These are phyloP conservation scores for Deilephila elpenor DNA, from an alignment of 2,888 invertebrate genomes.

Conservation along the genomic window DNA sequence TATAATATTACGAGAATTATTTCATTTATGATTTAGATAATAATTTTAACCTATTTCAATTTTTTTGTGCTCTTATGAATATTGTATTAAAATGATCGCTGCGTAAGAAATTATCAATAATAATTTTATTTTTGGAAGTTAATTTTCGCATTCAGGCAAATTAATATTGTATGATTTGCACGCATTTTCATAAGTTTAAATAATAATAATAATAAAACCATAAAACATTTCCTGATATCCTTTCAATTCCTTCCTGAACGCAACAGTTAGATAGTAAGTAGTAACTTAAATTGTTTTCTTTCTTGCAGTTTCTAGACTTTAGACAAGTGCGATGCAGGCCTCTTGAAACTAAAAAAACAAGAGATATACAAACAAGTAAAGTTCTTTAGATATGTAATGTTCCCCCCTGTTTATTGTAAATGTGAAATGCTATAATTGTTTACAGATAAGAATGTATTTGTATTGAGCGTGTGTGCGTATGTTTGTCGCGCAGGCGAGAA, in stretches of 20 bases:
- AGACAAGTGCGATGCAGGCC: neutral
- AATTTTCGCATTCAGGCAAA: neutral
- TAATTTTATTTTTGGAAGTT: neutral
- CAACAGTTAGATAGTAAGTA: slow-evolving; percentile 13
- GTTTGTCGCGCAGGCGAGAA: slow-evolving; percentile 67
- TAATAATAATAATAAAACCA: slow-evolving; percentile 18
- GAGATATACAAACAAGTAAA: too few relatives aligned
- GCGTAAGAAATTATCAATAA: neutral
- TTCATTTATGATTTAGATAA: slow-evolving; percentile 1
- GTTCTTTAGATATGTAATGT: too few relatives aligned
- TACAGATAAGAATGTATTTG: too few relatives aligned
- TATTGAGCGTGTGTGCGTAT: slow-evolving; percentile 36
- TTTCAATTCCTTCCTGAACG: slow-evolving; percentile 1
- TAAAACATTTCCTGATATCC: slow-evolving; percentile 9
- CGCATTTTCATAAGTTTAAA: slow-evolving; percentile 1
- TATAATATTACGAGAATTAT: neutral
- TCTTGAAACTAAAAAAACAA: neutral
- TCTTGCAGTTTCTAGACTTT: neutral
- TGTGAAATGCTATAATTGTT: too few relatives aligned
- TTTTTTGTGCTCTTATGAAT: neutral
- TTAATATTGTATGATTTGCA: neutral
- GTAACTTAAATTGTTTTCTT: neutral
- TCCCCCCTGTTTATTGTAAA: too few relatives aligned
- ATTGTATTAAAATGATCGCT: neutral
- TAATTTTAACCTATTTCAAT: too few relatives aligned